A percentile compares a stretch with the other conserved stretches of the same genome.
Evolutionary conservation across 2,888 invertebrate genomes (phyloP).

Genomic region (Heliothis peltigera): DNA sequence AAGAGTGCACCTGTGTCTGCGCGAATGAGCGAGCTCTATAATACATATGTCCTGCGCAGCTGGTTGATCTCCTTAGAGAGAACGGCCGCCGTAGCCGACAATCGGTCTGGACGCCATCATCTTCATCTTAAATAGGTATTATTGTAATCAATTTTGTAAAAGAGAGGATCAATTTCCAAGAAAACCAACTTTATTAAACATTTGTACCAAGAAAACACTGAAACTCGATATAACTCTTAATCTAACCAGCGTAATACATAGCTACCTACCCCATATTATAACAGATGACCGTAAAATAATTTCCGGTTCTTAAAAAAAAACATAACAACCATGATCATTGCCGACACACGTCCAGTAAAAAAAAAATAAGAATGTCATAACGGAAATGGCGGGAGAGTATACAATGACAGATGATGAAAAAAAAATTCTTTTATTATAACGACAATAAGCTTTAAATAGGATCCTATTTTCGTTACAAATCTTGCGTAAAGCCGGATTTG

Average conservation of each 20-base stretch:
- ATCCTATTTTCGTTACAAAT: conserved; percentile 61
- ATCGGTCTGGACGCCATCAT: too few species aligned
- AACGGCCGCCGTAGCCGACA: too few species aligned
- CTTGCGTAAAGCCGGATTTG: conserved; percentile 69
- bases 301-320: conserved; percentile 41
- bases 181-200: too few species aligned
- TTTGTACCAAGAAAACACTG: too few species aligned
- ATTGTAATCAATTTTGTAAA: too few species aligned
- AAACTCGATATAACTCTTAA: not conserved
- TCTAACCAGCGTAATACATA: not conserved
- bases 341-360: conserved; percentile 60
- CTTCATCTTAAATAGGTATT: too few species aligned
- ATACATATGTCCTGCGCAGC: too few species aligned
- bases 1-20: too few species aligned
- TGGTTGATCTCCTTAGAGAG: too few species aligned
- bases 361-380: conserved; percentile 53
- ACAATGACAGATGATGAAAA: conserved; percentile 51
- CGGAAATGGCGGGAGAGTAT: conserved; percentile 60
- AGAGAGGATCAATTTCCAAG: too few species aligned
- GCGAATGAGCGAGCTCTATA: too few species aligned
- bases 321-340: conserved; percentile 57
- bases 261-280: not conserved
- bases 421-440: conserved; percentile 51
- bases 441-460: conserved; percentile 54
- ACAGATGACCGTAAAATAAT: conserved; percentile 42